Percentiles rank a stretch among this genome's conserved stretches.
These are phyloP conservation scores for Sorex maritimensis DNA, from an alignment of 2,797 vertebrate species.

Conservation along the genomic window DNA sequence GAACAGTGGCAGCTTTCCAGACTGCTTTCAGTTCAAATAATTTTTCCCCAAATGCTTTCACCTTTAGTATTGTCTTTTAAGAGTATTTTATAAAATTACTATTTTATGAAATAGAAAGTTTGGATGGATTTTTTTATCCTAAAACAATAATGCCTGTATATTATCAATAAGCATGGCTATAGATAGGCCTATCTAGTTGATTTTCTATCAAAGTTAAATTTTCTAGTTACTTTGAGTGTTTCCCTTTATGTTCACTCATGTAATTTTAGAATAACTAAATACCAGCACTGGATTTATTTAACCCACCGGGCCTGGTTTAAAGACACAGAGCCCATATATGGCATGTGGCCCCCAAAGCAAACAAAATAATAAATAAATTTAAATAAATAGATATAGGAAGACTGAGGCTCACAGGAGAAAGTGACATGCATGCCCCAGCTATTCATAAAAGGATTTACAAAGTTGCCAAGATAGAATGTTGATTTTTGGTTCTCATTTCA, in stretches of 20 bases:
- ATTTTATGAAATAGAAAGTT: neutral
- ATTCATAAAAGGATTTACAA: neutral
- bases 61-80: neutral
- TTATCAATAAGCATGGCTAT: neutral
- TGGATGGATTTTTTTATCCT: neutral
- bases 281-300: neutral
- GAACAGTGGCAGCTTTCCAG: neutral
- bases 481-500: neutral
- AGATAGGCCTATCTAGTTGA: neutral
- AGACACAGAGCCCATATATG: neutral
- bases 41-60: slow-evolving; percentile 10
- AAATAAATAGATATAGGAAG: neutral
- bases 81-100: neutral
- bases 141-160: neutral
- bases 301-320: neutral
- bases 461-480: neutral
- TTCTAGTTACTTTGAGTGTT: neutral
- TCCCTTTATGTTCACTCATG: neutral
- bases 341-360: too few relatives aligned
- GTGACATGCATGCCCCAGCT: neutral
- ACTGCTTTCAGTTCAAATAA: neutral
- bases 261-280: neutral
- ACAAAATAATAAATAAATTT: too few relatives aligned
- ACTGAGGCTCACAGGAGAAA: slow-evolving; percentile 37
- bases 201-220: neutral